phyloP scores from a whole-genome alignment of 2,113 vertebrate genomes.

The Pelodiscus sinensis region DNA sequence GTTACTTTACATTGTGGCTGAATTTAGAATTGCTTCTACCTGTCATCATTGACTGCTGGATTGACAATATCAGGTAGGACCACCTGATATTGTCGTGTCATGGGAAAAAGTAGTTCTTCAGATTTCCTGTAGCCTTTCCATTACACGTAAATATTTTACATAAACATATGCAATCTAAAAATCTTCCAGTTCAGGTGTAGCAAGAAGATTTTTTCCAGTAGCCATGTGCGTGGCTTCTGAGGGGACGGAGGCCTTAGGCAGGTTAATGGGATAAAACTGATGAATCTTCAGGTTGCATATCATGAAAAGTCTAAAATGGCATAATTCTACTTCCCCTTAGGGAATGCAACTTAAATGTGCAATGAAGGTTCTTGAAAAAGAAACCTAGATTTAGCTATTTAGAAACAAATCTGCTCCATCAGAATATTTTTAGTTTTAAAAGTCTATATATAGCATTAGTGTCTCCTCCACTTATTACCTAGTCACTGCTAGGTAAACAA shows the following conservation, averaged over 20 bases:
- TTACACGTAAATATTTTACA: not conserved
- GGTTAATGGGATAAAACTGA: not conserved
- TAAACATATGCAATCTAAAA: not conserved
- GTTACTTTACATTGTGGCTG: slow-evolving; percentile 96
- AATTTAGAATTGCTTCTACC: slow-evolving; percentile 95
- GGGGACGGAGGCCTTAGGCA: not conserved
- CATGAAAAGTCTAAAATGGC: not conserved
- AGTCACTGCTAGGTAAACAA: not conserved
- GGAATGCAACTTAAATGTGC: not conserved
- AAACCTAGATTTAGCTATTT: not conserved
- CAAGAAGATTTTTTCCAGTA: not conserved
- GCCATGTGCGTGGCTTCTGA: not conserved
- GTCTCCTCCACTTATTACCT: not conserved
- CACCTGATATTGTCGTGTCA: not conserved
- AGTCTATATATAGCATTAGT: not conserved
- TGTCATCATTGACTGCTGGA: slow-evolving; percentile 97
- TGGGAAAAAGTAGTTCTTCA: not conserved
- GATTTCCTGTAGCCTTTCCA: not conserved
- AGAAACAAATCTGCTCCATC: not conserved
- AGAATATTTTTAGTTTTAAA: not conserved
- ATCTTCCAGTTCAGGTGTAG: not conserved
- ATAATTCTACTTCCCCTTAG: not conserved
- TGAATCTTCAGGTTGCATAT: not conserved
- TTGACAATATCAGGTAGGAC: slow-evolving; percentile 95
- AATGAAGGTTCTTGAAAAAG: not conserved